Base-by-base conservation (phyloP, 2,797 vertebrate genomes). In the Amblyraja radiata region DNA sequence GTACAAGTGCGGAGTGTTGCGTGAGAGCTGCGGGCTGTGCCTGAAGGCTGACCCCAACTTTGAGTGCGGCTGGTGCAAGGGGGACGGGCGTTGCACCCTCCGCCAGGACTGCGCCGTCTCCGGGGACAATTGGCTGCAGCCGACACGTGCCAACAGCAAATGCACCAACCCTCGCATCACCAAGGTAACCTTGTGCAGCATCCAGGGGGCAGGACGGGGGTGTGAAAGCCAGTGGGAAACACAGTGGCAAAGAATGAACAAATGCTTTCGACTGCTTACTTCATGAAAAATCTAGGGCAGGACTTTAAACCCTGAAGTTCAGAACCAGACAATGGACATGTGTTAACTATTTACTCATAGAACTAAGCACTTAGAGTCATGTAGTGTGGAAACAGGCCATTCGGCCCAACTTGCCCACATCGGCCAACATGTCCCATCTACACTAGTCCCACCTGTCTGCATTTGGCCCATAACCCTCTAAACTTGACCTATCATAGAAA, bases 161-260 rank as follows among this genome's bases (percentile, higher is more conserved):
- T 99, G 99, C 95, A 98, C 98, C 28, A 97, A 99, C 94, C 99
- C 99, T 39, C 97, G 96, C 94, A 99, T 99, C 97, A 99, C 97
- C 0, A 97, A 98, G 97, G 99, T 99, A 95, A 97, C 39, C 1
- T 3, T 25, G 9, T 16, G 23, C 32, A 5, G 83, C 1, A n/a
- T 18, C 0, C 65, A 4, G 65, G 65, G 21, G 65, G 21, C 46
- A 8, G 65, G 46, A 2, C 65, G 46, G 6, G 6, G 32, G 36
- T 5, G n/a, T 25, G 23, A 86, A n/a, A 14, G 5, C 46, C 63
- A 21, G 14, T 58, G 13, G 25, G 61, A 0, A 68, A 16, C 10
- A 16, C 65, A 68, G 10, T 68, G 46, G 46, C 21, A 28, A 46
- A 8, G 84, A 84, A 9, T 14, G 13, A 25, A 73, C 32, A 73